Evolutionary conservation across 2,113 vertebrate genomes (phyloP).

Genomic region (Heterochromis multidens): DNA sequence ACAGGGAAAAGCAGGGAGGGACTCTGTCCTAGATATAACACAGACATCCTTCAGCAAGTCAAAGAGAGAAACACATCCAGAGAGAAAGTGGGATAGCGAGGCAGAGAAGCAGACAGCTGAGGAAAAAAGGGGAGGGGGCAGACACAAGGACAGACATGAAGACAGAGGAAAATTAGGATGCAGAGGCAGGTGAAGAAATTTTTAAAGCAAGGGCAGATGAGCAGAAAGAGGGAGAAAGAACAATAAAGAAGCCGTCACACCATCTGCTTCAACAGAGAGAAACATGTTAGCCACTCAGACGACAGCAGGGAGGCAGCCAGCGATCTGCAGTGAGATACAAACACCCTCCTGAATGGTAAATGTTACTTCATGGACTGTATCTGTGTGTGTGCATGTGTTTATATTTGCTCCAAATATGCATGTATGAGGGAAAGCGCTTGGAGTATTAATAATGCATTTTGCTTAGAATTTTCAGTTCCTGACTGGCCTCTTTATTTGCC

Average conservation of each 20-base stretch:
- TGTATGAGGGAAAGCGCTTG: background rate
- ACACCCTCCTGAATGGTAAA: slow-evolving; percentile 58
- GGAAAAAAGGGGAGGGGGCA: background rate
- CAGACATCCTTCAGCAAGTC: slow-evolving; percentile 22
- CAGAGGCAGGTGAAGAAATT: background rate
- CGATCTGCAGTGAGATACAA: slow-evolving; percentile 35
- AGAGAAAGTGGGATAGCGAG: background rate
- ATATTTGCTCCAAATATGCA: background rate
- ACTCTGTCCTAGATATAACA: slow-evolving; percentile 22
- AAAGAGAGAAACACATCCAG: background rate
- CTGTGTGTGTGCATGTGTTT: background rate
- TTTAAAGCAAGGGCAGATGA: background rate
- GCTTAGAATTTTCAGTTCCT: background rate
- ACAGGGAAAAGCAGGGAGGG: background rate
- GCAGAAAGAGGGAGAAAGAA: background rate
- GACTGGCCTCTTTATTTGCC: background rate
- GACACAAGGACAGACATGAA: slow-evolving; percentile 6
- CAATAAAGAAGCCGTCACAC: slow-evolving; percentile 32
- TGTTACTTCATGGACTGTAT: background rate
- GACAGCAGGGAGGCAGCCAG: slow-evolving; percentile 15
- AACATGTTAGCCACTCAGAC: slow-evolving; percentile 31
- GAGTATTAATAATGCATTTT: background rate
- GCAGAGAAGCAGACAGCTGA: background rate
- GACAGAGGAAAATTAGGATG: background rate
- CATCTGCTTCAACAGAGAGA: slow-evolving; percentile 44